Evolutionary conservation across 2,888 invertebrate genomes (phyloP).

Genomic region (Andrena fulva): DNA sequence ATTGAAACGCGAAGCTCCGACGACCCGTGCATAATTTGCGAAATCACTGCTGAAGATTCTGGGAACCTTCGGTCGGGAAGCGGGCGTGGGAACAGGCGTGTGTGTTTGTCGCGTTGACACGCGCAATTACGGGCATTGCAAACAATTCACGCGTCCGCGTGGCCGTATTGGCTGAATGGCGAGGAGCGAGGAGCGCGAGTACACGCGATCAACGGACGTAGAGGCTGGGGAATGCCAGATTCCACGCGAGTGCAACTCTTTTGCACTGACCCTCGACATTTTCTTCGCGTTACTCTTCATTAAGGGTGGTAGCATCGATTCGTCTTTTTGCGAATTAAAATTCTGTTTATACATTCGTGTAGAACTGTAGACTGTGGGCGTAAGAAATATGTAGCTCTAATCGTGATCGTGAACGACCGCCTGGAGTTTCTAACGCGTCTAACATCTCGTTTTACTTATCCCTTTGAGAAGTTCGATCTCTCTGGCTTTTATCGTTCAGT

Average conservation of each 20-base stretch:
- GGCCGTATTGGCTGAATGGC: not conserved
- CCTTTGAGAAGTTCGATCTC: not conserved
- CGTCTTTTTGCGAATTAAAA: not conserved
- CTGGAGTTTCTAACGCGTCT: not conserved
- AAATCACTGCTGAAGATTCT: conserved; percentile 17
- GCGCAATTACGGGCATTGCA: conserved; percentile 25
- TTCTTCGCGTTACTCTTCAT: not conserved
- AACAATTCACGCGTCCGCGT: conserved; percentile 26
- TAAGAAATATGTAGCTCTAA: not conserved
- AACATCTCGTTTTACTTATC: not conserved
- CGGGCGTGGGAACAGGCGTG: conserved; percentile 39
- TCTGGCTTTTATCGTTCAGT: not conserved
- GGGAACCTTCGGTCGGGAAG: conserved; percentile 4
- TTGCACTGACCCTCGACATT: conserved; percentile 39
- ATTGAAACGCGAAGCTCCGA: conserved; percentile 23
- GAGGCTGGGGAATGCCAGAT: not conserved
- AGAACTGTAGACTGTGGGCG: not conserved
- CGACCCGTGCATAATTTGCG: conserved; percentile 3
- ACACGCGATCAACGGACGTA: not conserved
- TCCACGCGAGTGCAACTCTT: conserved; percentile 29
- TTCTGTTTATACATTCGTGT: not conserved
- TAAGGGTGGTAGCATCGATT: conserved; percentile 12
- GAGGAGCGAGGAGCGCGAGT: not conserved
- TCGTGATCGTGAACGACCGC: not conserved
- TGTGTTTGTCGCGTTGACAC: conserved; percentile 34